These are phyloP conservation scores for Belonocnema kinseyi DNA, from an alignment of 1,140 invertebrate species.

Conservation along the genomic window DNA sequence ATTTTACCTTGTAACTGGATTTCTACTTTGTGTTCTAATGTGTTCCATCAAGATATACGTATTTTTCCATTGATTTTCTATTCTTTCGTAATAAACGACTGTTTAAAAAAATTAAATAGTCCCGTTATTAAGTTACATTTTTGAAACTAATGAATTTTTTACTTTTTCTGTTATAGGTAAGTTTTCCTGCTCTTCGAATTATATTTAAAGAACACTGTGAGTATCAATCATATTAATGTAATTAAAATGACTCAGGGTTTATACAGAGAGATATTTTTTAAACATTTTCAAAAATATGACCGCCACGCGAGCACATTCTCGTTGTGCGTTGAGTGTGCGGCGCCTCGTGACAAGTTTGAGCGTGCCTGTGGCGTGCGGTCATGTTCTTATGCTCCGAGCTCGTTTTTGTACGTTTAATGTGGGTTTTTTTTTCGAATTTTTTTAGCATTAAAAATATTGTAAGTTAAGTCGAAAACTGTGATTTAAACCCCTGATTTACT, in stretches of 20 bases:
- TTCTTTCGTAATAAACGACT: background rate
- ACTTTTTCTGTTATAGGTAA: conserved; percentile 4
- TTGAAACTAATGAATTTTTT: background rate
- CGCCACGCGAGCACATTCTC: no score
- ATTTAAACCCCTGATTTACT: no score
- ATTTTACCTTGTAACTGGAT: conserved; percentile 11
- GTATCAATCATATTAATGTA: background rate
- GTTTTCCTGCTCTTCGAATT: background rate
- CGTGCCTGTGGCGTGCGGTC: no score
- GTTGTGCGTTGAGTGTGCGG: no score
- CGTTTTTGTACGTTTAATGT: no score
- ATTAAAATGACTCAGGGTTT: background rate
- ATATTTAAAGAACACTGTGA: background rate
- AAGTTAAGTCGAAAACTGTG: no score
- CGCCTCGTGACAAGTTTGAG: no score
- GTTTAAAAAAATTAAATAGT: background rate
- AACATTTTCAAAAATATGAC: no score
- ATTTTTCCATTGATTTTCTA: background rate
- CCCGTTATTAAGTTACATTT: background rate
- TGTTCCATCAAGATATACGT: background rate
- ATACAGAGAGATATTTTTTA: no score
- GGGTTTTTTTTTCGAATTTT: no score
- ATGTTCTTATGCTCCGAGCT: no score
- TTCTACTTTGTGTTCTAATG: background rate
- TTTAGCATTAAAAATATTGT: no score